A percentile compares a stretch with the other conserved stretches of the same genome.
These are phyloP conservation scores for Telmatherina bonti DNA, from an alignment of 2,797 vertebrate species.

Conservation along the genomic window DNA sequence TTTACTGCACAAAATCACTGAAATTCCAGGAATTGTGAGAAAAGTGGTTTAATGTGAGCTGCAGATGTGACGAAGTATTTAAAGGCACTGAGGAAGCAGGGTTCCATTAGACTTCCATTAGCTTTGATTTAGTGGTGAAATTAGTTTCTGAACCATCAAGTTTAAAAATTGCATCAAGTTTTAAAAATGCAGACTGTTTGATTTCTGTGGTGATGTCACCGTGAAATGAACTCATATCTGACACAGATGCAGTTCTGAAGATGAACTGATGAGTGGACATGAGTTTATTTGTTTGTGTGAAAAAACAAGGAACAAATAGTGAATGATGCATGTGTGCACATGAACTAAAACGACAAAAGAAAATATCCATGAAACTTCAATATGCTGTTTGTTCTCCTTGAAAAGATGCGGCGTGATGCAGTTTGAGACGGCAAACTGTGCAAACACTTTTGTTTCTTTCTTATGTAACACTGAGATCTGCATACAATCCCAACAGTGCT, in stretches of 20 bases:
- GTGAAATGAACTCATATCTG: slow-evolving; percentile 8
- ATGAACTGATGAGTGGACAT: neutral
- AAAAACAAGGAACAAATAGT: neutral
- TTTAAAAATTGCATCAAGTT: too few relatives aligned
- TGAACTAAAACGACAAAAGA: slow-evolving; percentile 11
- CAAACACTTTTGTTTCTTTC: slow-evolving; percentile 60
- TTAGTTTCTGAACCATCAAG: neutral
- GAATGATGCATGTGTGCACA: slow-evolving; percentile 10
- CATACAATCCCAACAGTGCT: slow-evolving; percentile 72
- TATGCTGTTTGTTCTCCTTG: slow-evolving; percentile 17
- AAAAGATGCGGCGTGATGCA: slow-evolving; percentile 12
- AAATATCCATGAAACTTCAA: neutral
- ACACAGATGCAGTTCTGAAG: neutral
- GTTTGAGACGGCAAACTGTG: slow-evolving; percentile 39
- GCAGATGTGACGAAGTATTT: neutral
- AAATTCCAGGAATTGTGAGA: slow-evolving; percentile 2
- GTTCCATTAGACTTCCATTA: neutral
- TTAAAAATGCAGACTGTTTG: slow-evolving; percentile 1
- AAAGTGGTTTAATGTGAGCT: neutral
- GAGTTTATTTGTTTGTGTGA: slow-evolving; percentile 7
- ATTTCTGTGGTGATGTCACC: slow-evolving; percentile 9
- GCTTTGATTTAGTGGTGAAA: neutral
- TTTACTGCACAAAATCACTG: slow-evolving; percentile 1
- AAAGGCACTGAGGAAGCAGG: neutral
- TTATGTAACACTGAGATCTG: slow-evolving; percentile 80